These are phyloP conservation scores for Eremobia ochroleuca DNA, from an alignment of 2,888 invertebrate species.

Conservation along the genomic window DNA sequence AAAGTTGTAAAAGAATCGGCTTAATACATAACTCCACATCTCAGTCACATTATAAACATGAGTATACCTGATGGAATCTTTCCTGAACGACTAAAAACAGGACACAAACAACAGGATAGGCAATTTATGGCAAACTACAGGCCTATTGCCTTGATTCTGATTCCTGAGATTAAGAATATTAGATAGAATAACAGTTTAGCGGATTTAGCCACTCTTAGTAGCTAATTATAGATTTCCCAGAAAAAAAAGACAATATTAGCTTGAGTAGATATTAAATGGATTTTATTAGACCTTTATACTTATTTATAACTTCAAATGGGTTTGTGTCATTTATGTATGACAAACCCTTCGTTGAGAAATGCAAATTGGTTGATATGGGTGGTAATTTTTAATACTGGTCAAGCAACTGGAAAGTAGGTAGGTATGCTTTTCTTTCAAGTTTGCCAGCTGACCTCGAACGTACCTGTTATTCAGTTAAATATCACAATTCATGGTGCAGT, in stretches of 20 bases:
- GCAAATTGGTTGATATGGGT: background rate
- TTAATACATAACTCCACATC: too few relatives aligned
- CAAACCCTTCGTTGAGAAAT: background rate
- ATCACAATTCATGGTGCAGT: conserved; percentile 41
- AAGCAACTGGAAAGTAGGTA: conserved; percentile 39
- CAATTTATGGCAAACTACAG: too few relatives aligned
- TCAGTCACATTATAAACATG: too few relatives aligned
- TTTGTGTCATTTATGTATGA: background rate
- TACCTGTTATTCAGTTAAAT: conserved; percentile 53
- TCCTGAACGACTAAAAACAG: too few relatives aligned
- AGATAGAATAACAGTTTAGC: background rate
- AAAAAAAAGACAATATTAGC: background rate
- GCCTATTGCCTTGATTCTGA: too few relatives aligned
- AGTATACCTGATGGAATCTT: too few relatives aligned
- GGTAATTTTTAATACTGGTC: conserved; percentile 26
- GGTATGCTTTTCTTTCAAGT: conserved; percentile 35
- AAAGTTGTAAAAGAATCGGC: too few relatives aligned
- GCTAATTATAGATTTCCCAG: background rate
- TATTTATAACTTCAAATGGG: background rate
- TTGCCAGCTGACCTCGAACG: conserved; percentile 49
- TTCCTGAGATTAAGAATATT: conserved; percentile 12
- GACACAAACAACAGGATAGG: too few relatives aligned
- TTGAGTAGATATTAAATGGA: background rate
- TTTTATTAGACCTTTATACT: background rate
- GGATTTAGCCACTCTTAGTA: too few relatives aligned